Conservation (phyloP, 2,888 invertebrate species). For the Eupithecia subumbrata region DNA sequence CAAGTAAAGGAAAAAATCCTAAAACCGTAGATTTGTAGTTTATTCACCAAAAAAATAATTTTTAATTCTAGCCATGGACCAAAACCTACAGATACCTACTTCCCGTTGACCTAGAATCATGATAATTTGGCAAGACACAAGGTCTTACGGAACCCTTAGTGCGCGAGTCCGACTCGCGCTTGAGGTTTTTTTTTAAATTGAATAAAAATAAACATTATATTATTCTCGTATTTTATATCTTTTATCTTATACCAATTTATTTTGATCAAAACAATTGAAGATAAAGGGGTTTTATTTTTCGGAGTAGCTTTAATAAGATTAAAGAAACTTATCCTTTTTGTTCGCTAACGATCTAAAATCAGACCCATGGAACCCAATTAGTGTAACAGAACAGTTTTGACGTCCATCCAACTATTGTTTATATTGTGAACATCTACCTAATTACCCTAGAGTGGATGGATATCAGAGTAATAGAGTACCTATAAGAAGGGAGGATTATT, state of each 20-base stretch:
- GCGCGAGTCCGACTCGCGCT: too few species aligned
- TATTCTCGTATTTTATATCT: background rate
- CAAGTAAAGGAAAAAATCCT: too few species aligned
- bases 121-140: too few species aligned
- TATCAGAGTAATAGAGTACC: constrained; percentile 19
- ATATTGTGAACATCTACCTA: constrained; percentile 45
- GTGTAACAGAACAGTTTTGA: constrained; percentile 36
- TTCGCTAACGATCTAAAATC: constrained; percentile 31
- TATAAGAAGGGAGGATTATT: background rate
- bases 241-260: background rate
- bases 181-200: too few species aligned
- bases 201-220: background rate
- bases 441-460: constrained; percentile 42
- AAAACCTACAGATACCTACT: too few species aligned
- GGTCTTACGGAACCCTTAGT: too few species aligned
- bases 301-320: background rate
- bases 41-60: too few species aligned
- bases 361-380: constrained; percentile 39
- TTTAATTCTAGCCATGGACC: too few species aligned
- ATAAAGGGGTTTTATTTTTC: background rate
- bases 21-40: too few species aligned
- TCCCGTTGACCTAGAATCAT: too few species aligned
- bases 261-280: background rate
- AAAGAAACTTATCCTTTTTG: constrained; percentile 17
- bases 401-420: constrained; percentile 45